Conservation (phyloP, 2,888 invertebrate species). For the Gryllus longicercus region DNA sequence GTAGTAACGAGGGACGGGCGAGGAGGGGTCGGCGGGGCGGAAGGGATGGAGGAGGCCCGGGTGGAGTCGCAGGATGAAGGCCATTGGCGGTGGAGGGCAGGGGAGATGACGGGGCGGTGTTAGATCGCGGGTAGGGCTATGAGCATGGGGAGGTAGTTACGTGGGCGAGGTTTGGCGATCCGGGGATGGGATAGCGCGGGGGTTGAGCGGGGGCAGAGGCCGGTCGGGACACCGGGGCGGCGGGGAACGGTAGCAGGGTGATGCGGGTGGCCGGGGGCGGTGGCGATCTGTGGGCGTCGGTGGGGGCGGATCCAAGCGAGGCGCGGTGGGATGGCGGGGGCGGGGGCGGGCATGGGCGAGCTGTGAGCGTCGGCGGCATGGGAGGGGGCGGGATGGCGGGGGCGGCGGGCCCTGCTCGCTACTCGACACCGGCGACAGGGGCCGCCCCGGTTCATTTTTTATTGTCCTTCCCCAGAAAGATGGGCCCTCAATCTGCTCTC, state of each 20-base stretch:
- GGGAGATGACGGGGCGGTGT: too few relatives aligned
- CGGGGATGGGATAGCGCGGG: neutral
- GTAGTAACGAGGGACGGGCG: too few relatives aligned
- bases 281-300: neutral
- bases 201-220: neutral
- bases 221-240: neutral
- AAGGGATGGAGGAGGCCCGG: too few relatives aligned
- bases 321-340: neutral
- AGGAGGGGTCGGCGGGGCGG: too few relatives aligned
- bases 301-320: neutral
- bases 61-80: too few relatives aligned
- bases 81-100: too few relatives aligned
- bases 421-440: neutral
- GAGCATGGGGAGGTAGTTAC: too few relatives aligned
- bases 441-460: neutral
- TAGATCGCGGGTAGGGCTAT: too few relatives aligned
- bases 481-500: slow-evolving; percentile 1
- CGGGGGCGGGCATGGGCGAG: neutral
- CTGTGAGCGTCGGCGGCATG: neutral
- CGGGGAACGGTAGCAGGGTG: neutral
- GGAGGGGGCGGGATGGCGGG: neutral
- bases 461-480: neutral
- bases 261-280: neutral
- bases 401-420: neutral
- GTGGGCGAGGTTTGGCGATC: too few relatives aligned